Base-by-base conservation (phyloP, 1,140 invertebrate genomes). In the Trichonephila clavata region DNA sequence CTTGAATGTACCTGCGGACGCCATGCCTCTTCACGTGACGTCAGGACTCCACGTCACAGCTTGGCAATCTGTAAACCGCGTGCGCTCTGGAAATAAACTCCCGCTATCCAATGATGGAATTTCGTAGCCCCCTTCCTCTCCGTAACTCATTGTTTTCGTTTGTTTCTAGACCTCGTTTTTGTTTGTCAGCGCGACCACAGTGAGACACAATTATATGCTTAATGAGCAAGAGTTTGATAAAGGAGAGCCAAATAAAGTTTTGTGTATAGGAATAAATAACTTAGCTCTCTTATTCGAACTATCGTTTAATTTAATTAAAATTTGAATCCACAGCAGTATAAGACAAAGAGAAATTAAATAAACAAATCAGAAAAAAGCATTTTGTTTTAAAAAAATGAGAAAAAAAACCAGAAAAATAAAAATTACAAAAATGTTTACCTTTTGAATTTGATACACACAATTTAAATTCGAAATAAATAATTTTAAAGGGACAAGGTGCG, bases 101-200 rank as follows among this genome's bases (percentile, higher is more conserved):
- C 71, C 32, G 71, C 27, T 77, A 27, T 59, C 83, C 80, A 83
- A 83, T 83, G 80, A 84, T 84, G 83, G 83, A 84, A 84, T 84
- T 57, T 84, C 50, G 59, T n/a, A 59, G 83, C 83, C 81, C 81
- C 81, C 21, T 59, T 32, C 83, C 50, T 27, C 57, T 59, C 43
- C 18, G 21, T 27, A 10, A 84, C 21, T 24, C 50, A 60, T 84
- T 84, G 43, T 84, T 84, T 57, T 57, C 57, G 43, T 59, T 77
- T 77, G 71, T 77, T 77, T 39, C 71, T 77, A 77, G 71, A 77
- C 71, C 71, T 77, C 71, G 71, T 77, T 77, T 77, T 39, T 77
- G 71, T 77, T 77, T 77, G 71, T 77, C 71, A 77, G 71, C 27
- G 27, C 24, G 27, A 77, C 71, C 71, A 77, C 71, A 77, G 4